Percentiles rank a stretch among this genome's conserved stretches.
Evolutionary conservation across 2,888 invertebrate species (phyloP).

Genomic region (Mimas tiliae): DNA sequence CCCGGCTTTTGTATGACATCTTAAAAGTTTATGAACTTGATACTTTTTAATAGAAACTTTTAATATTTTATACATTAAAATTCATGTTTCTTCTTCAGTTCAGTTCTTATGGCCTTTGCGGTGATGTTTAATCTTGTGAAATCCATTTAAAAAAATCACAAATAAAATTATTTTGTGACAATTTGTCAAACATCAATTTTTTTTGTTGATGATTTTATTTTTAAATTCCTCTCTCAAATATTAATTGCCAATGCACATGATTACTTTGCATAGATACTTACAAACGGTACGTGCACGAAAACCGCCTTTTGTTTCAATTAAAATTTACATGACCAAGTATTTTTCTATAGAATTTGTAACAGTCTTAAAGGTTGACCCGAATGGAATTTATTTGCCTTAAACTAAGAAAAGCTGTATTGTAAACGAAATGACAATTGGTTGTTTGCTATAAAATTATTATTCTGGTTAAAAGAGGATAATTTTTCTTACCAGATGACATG

Average conservation of each 20-base stretch:
- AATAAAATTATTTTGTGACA: not conserved
- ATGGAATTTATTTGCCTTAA: too few relatives aligned
- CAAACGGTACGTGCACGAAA: not conserved
- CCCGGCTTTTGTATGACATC: slow-evolving; percentile 43
- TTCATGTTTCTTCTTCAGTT: too few relatives aligned
- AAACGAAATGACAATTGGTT: too few relatives aligned
- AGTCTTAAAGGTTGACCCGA: too few relatives aligned
- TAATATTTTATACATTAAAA: slow-evolving; percentile 55
- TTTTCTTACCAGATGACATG: slow-evolving; percentile 62
- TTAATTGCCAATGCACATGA: too few relatives aligned
- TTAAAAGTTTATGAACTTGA: slow-evolving; percentile 45
- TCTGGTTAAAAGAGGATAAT: not conserved
- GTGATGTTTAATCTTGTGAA: slow-evolving; percentile 33
- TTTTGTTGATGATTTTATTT: too few relatives aligned
- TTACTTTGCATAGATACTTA: too few relatives aligned
- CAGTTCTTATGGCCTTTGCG: too few relatives aligned
- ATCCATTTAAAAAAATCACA: slow-evolving; percentile 7
- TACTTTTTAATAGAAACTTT: slow-evolving; percentile 44
- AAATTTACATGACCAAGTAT: slow-evolving; percentile 7
- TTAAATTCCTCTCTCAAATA: too few relatives aligned
- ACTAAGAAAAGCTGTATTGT: too few relatives aligned
- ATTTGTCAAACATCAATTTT: not conserved
- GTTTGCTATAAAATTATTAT: too few relatives aligned
- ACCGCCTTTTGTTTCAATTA: not conserved
- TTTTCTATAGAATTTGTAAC: not conserved